Percentiles rank a stretch among this genome's conserved stretches.
Evolutionary conservation across 2,113 vertebrate species (phyloP).

Genomic region (Muscicapa adusta): DNA sequence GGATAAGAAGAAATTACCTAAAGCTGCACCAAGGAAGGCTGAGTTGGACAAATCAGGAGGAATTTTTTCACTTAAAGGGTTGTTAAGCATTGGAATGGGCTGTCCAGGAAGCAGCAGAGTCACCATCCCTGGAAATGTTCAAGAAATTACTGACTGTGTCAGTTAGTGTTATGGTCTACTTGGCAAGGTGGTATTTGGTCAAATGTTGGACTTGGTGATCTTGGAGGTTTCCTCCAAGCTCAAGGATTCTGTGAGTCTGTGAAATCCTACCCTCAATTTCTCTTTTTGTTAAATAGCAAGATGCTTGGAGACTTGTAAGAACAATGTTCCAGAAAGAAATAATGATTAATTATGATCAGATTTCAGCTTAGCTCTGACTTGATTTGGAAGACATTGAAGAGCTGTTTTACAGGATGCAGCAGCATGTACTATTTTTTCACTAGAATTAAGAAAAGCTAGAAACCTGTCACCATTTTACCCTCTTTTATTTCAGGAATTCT

Average conservation of each 20-base stretch:
- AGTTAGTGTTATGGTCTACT: background rate
- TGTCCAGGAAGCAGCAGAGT: background rate
- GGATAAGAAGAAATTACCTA: background rate
- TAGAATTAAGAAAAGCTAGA: background rate
- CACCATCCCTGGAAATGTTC: background rate
- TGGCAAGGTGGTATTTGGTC: background rate
- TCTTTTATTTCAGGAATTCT: background rate
- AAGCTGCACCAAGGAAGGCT: background rate
- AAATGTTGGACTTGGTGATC: background rate
- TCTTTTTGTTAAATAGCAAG: background rate
- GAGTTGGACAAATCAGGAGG: background rate
- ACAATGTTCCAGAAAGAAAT: background rate
- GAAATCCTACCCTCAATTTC: background rate
- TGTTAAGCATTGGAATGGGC: background rate
- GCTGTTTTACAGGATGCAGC: background rate
- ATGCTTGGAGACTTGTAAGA: background rate
- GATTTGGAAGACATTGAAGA: background rate
- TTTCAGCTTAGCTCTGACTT: background rate
- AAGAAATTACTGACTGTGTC: accelerated
- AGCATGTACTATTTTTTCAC: background rate
- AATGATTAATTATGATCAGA: background rate
- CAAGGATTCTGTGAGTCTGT: background rate
- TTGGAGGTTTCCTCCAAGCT: background rate
- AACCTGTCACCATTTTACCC: background rate
- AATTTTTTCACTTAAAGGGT: background rate